Percentiles rank a stretch among this genome's conserved stretches.
These are phyloP conservation scores for Phoebastria nigripes DNA, from an alignment of 2,797 vertebrate genomes.

Conservation along the genomic window DNA sequence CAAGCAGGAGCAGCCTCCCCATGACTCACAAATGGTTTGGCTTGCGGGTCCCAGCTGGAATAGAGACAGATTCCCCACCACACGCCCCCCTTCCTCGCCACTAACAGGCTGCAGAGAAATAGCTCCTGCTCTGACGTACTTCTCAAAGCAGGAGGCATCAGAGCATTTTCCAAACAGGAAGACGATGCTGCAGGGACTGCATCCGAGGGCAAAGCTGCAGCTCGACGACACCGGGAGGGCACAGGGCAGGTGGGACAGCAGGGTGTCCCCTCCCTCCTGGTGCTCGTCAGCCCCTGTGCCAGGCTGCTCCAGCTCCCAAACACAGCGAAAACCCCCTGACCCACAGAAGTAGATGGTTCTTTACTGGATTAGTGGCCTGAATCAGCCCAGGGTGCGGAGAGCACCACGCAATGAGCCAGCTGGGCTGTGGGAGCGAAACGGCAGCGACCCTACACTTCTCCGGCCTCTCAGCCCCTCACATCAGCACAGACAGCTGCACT, in stretches of 20 bases:
- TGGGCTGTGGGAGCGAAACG: accelerated
- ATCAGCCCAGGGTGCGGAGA: background rate
- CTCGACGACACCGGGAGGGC: accelerated
- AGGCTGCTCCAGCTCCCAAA: background rate
- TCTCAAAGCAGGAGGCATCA: background rate
- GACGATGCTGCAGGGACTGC: background rate
- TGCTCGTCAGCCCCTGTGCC: background rate
- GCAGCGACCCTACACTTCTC: background rate
- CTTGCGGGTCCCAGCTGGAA: accelerated
- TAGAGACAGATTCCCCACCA: background rate
- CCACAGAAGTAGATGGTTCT: background rate
- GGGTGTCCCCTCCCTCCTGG: background rate
- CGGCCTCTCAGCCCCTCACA: background rate
- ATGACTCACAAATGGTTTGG: background rate
- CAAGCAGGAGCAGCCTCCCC: background rate
- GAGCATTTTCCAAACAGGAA: background rate
- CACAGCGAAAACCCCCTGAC: background rate
- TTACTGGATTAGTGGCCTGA: background rate
- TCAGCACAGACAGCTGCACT: background rate
- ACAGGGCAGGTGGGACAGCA: background rate
- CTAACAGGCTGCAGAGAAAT: background rate
- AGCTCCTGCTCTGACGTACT: background rate
- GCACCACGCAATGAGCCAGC: accelerated
- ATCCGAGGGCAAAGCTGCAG: background rate
- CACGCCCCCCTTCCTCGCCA: background rate